phyloP scores from a whole-genome alignment of 1,140 invertebrate species.

The Halesus radiatus region DNA sequence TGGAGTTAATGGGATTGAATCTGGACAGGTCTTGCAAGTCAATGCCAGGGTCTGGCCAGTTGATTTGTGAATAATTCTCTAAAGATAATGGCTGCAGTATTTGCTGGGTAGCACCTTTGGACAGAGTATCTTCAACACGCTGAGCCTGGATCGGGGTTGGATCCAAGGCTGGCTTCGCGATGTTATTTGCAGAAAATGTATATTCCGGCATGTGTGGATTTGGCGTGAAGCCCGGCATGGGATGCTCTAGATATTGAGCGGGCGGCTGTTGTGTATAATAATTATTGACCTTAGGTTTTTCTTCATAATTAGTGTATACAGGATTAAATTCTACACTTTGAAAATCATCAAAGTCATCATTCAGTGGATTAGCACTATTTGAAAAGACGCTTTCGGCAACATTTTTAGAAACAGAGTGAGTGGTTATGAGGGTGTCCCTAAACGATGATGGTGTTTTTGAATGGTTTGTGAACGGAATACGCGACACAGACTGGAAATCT shows the following conservation, averaged over 20 bases:
- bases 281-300: slow-evolving; percentile 10
- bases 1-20: slow-evolving; percentile 69
- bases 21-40: slow-evolving; percentile 75
- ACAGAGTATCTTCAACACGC: slow-evolving; percentile 25
- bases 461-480: neutral
- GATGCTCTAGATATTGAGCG: neutral
- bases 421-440: slow-evolving; percentile 8
- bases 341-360: slow-evolving; percentile 68
- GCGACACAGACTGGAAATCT: slow-evolving; percentile 64
- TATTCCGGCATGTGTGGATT: slow-evolving; percentile 17
- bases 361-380: slow-evolving; percentile 52
- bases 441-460: neutral
- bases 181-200: slow-evolving; percentile 22
- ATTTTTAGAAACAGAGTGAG: slow-evolving; percentile 9
- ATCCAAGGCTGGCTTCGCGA: slow-evolving; percentile 40
- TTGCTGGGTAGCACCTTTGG: slow-evolving; percentile 63
- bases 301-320: neutral
- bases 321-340: slow-evolving; percentile 61
- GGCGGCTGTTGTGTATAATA: neutral
- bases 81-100: slow-evolving; percentile 68
- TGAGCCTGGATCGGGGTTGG: slow-evolving; percentile 33
- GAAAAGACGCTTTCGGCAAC: slow-evolving; percentile 34
- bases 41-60: slow-evolving; percentile 77
- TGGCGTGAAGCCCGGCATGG: neutral
- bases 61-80: slow-evolving; percentile 71